Evolutionary conservation across 1,140 invertebrate genomes (phyloP).

Genomic region (Nebria ingens): DNA sequence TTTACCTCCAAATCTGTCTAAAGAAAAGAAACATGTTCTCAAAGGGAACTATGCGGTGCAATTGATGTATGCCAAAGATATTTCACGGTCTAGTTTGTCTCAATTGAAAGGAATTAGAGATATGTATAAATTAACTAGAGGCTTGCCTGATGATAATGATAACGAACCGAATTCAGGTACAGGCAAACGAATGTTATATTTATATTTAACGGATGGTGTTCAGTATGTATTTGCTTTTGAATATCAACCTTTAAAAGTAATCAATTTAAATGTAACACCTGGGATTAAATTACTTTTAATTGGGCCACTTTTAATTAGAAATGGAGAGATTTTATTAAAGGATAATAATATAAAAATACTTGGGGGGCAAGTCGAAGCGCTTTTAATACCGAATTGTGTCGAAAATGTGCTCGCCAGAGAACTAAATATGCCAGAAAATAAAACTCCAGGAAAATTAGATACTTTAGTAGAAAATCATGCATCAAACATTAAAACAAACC

Average conservation of each 20-base stretch:
- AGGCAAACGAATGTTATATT: conserved; percentile 53
- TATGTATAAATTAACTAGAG: conserved; percentile 40
- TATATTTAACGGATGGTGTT: conserved; percentile 66
- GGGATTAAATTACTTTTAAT: conserved; percentile 52
- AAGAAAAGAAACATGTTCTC: conserved; percentile 35
- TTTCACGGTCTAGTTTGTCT: conserved; percentile 46
- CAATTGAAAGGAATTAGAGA: conserved; percentile 53
- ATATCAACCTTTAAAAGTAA: conserved; percentile 49
- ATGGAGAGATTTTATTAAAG: conserved; percentile 58
- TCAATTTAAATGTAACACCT: conserved; percentile 49
- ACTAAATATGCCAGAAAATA: conserved; percentile 40
- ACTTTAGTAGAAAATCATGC: too few relatives aligned
- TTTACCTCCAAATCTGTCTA: conserved; percentile 41
- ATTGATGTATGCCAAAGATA: conserved; percentile 28
- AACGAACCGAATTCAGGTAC: conserved; percentile 32
- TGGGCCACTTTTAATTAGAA: conserved; percentile 58
- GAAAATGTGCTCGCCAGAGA: conserved; percentile 49
- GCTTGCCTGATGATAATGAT: conserved; percentile 39
- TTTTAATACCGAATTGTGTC: conserved; percentile 45
- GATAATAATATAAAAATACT: conserved; percentile 50
- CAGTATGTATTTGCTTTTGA: conserved; percentile 62
- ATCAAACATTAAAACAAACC: too few relatives aligned
- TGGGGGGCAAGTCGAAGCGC: conserved; percentile 62
- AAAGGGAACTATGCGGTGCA: conserved; percentile 47
- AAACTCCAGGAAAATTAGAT: conserved; percentile 34